Evolutionary conservation across 1,140 invertebrate species (phyloP).

Genomic region (Polyergus mexicanus): DNA sequence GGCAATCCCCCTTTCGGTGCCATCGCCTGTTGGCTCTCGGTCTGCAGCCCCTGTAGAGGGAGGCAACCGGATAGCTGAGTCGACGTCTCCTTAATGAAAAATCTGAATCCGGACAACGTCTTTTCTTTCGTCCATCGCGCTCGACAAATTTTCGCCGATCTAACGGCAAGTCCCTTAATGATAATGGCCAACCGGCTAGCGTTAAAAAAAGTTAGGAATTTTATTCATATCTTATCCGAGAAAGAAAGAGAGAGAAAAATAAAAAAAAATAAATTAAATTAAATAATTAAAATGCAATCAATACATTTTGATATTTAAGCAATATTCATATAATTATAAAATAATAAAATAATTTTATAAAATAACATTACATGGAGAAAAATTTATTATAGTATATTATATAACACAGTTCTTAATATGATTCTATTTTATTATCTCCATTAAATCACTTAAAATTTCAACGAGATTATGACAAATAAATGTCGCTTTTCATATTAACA

Average conservation of each 20-base stretch:
- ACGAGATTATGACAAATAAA: neutral
- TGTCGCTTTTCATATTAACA: conserved; percentile 19
- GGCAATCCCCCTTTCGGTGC: conserved; percentile 68
- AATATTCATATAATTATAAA: neutral
- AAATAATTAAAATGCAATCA: neutral
- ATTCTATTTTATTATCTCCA: neutral
- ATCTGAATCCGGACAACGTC: conserved; percentile 81
- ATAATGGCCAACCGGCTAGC: conserved; percentile 57
- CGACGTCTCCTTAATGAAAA: conserved; percentile 87
- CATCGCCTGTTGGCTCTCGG: conserved; percentile 64
- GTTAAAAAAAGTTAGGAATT: conserved; percentile 26
- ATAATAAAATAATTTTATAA: neutral
- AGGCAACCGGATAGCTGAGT: conserved; percentile 84
- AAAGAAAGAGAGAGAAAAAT: neutral
- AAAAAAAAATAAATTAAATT: neutral
- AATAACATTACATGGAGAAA: neutral
- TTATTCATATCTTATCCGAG: neutral
- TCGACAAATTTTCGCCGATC: conserved; percentile 65
- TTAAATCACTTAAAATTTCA: conserved; percentile 20
- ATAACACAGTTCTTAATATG: neutral
- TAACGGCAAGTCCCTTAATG: conserved; percentile 53
- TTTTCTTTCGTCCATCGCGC: conserved; percentile 71
- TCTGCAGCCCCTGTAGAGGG: conserved; percentile 56
- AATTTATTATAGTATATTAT: neutral
- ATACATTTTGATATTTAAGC: neutral